A percentile compares a stretch with the other conserved stretches of the same genome.
These are phyloP conservation scores for Arbacia lixula DNA, from an alignment of 53 echinoderm and acorn worm species.

Conservation along the genomic window DNA sequence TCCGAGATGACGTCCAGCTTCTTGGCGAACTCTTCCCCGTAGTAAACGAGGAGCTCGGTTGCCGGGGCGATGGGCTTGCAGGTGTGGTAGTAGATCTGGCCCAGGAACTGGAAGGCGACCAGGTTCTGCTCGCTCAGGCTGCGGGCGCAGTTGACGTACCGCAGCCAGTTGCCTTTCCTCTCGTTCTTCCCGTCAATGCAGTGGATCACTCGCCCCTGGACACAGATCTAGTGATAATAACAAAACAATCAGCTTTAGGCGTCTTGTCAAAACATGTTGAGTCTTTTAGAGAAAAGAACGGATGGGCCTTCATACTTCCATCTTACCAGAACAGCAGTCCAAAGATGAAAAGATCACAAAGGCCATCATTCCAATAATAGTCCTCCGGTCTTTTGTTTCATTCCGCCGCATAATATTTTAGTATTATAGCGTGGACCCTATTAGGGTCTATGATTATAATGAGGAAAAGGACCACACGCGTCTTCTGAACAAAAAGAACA, in stretches of 20 bases:
- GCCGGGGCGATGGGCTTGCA: conserved; percentile 80
- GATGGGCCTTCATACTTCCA: too few species aligned
- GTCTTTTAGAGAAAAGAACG: too few species aligned
- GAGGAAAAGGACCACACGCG: too few species aligned
- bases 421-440: too few species aligned
- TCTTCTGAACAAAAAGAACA: too few species aligned
- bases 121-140: conserved; percentile 88
- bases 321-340: too few species aligned
- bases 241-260: not conserved
- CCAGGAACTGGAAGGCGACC: conserved; percentile 85
- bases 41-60: conserved; percentile 84
- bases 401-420: too few species aligned
- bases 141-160: conserved; percentile 92
- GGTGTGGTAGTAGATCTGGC: conserved; percentile 88
- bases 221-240: conserved; percentile 64
- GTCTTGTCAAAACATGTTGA: not conserved
- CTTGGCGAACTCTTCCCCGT: conserved; percentile 89
- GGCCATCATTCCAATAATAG: too few species aligned
- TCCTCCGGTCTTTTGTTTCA: too few species aligned
- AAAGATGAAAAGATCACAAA: too few species aligned
- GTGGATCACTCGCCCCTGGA: conserved; percentile 63
- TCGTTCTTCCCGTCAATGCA: conserved; percentile 86
- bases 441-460: too few species aligned
- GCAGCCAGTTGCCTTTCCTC: conserved; percentile 87
- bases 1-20: conserved; percentile 65